phyloP scores from a whole-genome alignment of 1,140 invertebrate species.

The Nephila pilipes region DNA sequence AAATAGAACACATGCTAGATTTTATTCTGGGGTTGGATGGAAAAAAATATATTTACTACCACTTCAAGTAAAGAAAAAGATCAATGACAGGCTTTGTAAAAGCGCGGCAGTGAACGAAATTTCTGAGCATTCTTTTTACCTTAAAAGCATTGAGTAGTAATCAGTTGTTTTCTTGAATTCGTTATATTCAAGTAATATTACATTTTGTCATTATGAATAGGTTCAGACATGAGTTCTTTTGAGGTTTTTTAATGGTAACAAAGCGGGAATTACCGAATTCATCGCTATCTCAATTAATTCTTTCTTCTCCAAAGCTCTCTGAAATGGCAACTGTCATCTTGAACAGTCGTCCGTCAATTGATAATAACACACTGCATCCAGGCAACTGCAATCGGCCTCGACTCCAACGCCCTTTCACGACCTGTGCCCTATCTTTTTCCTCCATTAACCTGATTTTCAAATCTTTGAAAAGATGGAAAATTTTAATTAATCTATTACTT shows the following conservation, averaged over 20 bases:
- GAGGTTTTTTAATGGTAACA: background rate
- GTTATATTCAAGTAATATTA: background rate
- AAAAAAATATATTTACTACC: no score
- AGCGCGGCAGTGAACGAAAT: no score
- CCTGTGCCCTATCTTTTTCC: constrained; percentile 22
- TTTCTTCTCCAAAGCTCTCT: background rate
- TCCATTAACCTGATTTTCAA: constrained; percentile 49
- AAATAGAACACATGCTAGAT: no score
- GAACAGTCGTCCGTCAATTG: constrained; percentile 41
- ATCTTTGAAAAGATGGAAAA: constrained; percentile 5
- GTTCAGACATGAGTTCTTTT: background rate
- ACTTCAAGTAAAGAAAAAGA: no score
- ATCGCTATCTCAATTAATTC: constrained; percentile 37
- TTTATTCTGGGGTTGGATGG: no score
- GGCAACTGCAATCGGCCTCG: constrained; percentile 30
- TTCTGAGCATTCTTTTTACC: background rate
- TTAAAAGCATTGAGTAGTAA: background rate
- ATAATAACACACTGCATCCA: constrained; percentile 15
- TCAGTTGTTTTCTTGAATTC: background rate
- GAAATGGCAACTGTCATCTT: constrained; percentile 42
- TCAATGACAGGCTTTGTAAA: no score
- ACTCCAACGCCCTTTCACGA: constrained; percentile 33
- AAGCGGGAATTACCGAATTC: constrained; percentile 20
- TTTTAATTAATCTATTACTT: constrained; percentile 46
- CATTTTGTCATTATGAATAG: constrained; percentile 12